A percentile compares a stretch with the other conserved stretches of the same genome.
Evolutionary conservation across 2,888 invertebrate genomes (phyloP).

Genomic region (Troides oblongomaculatus): DNA sequence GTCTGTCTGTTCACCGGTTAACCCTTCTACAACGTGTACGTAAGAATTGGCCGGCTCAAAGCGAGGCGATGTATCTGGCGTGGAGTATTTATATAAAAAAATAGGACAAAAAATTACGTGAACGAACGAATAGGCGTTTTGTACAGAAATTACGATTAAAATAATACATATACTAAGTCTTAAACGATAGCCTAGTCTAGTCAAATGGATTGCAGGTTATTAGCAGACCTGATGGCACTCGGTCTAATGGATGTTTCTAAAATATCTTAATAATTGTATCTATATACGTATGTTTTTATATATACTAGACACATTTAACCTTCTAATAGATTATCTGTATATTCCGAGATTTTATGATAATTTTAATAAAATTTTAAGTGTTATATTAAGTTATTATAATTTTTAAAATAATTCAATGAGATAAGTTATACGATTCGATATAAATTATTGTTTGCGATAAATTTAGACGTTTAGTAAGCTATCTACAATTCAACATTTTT

Average conservation of each 20-base stretch:
- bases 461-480: neutral
- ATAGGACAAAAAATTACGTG: constrained; percentile 70
- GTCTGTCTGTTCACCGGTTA: constrained; percentile 53
- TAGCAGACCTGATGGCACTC: constrained; percentile 53
- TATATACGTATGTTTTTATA: neutral
- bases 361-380: neutral
- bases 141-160: constrained; percentile 73
- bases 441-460: neutral
- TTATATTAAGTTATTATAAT: constrained; percentile 8
- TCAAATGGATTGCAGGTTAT: constrained; percentile 52
- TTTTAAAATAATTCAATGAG: constrained; percentile 4
- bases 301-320: neutral
- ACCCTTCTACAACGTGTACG: constrained; percentile 75
- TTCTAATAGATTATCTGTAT: neutral
- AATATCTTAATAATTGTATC: constrained; percentile 10
- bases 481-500: no score
- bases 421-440: neutral
- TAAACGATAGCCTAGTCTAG: constrained; percentile 66
- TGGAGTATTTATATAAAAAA: constrained; percentile 44
- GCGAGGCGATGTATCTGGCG: constrained; percentile 44
- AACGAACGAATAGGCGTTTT: constrained; percentile 70
- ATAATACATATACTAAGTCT: constrained; percentile 47
- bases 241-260: constrained; percentile 35
- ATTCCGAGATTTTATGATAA: neutral
- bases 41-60: constrained; percentile 64